Evolutionary conservation across 2,113 vertebrate species (phyloP).

Genomic region (Alectura lathami): DNA sequence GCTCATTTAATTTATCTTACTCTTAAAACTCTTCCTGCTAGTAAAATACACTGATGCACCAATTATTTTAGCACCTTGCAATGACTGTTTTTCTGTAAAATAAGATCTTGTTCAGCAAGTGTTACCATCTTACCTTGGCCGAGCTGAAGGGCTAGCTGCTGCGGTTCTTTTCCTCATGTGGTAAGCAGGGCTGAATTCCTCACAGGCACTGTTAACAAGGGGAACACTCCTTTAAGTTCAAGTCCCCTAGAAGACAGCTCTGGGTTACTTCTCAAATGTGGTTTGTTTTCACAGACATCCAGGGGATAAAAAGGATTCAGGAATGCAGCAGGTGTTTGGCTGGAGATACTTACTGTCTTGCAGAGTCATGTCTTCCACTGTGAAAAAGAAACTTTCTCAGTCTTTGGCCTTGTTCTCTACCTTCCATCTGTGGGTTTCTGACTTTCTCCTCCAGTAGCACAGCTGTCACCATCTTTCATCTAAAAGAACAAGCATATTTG

Average conservation of each 20-base stretch:
- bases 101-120: neutral
- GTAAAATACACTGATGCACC: neutral
- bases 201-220: neutral
- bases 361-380: no score
- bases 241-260: neutral
- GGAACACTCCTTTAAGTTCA: neutral
- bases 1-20: slow-evolving; percentile 27
- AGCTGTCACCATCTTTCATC: neutral
- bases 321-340: neutral
- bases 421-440: neutral
- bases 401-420: neutral
- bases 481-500: neutral
- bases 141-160: neutral
- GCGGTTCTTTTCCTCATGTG: neutral
- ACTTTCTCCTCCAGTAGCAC: neutral
- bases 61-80: neutral
- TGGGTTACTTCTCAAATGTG: neutral
- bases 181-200: neutral
- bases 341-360: accelerated
- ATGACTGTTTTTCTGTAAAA: neutral
- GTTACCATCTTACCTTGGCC: neutral
- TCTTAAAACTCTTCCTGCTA: neutral
- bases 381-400: neutral
- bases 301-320: neutral
- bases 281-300: neutral